Base-by-base conservation (phyloP, 2,888 invertebrate genomes). In the Aelia acuminata region DNA sequence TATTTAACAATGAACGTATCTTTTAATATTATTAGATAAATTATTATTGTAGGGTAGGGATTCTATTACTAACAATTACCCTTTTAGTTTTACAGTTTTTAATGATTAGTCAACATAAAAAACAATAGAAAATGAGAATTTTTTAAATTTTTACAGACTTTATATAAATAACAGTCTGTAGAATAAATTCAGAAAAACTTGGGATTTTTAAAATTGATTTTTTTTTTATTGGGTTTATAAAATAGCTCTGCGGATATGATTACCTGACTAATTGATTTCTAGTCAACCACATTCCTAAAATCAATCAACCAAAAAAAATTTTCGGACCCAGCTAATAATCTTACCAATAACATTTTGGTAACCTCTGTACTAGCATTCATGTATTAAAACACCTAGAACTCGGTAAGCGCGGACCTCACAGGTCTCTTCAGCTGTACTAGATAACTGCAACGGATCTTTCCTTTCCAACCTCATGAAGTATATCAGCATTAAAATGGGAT, bases 351-450 rank as follows among this genome's bases (percentile, higher is more conserved):
- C 26, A 57, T 1, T 70, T 70, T 70, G 63, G 63, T 31, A 70
- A 70, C 63, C 63, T 70, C 63, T 70, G 63, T 3, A 15, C 63
- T 70, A 70, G 63, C 63, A 70, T 70, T 31, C 31, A 20, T 70
- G 35, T 70, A 35, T 35, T 70, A 20, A 35, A 63, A 70, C n/a
- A n/a, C n/a, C n/a, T n/a, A n/a, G n/a, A n/a, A n/a, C n/a, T n/a
- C n/a, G n/a, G n/a, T n/a, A n/a, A n/a, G n/a, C n/a, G n/a, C n/a
- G n/a, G n/a, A n/a, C n/a, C n/a, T n/a, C n/a, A n/a, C n/a, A n/a
- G n/a, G n/a, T n/a, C n/a, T n/a, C n/a, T n/a, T n/a, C n/a, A n/a
- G n/a, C n/a, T n/a, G n/a, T n/a, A n/a, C n/a, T n/a, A n/a, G n/a
- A n/a, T n/a, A n/a, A n/a, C n/a, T n/a, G n/a, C n/a, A n/a, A n/a